Evolutionary conservation across 2,113 vertebrate genomes (phyloP).

Genomic region (Lota lota): DNA sequence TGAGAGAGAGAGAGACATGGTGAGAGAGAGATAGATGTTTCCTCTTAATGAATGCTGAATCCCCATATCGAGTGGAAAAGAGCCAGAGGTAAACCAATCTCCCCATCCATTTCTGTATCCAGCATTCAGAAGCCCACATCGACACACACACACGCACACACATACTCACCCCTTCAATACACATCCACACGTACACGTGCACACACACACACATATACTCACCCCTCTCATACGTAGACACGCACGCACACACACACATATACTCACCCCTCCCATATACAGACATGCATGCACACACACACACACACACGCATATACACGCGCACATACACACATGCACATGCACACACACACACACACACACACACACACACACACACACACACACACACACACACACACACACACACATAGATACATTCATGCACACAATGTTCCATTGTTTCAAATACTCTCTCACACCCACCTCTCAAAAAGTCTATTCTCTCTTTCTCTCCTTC

Average conservation of each 20-base stretch:
- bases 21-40: conserved; percentile 38
- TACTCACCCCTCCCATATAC: too few species aligned
- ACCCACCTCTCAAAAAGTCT: conserved; percentile 44
- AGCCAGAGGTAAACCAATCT: conserved; percentile 69
- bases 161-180: conserved; percentile 20
- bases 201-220: too few species aligned
- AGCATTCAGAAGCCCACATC: conserved; percentile 8
- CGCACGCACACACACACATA: too few species aligned
- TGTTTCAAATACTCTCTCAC: conserved; percentile 59
- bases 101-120: conserved; percentile 52
- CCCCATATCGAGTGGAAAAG: conserved; percentile 66
- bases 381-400: neutral
- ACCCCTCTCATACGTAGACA: too few species aligned
- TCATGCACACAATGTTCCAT: conserved; percentile 41
- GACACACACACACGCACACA: conserved; percentile 24
- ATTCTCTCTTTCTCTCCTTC: conserved; percentile 14
- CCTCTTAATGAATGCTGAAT: conserved; percentile 65
- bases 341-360: too few species aligned
- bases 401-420: neutral
- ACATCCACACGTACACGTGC: neutral
- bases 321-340: neutral
- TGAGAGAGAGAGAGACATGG: too few species aligned
- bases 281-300: neutral
- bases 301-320: neutral
- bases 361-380: neutral